These are phyloP conservation scores for Perca schrenkii DNA, from an alignment of 2,113 vertebrate species.

Conservation along the genomic window DNA sequence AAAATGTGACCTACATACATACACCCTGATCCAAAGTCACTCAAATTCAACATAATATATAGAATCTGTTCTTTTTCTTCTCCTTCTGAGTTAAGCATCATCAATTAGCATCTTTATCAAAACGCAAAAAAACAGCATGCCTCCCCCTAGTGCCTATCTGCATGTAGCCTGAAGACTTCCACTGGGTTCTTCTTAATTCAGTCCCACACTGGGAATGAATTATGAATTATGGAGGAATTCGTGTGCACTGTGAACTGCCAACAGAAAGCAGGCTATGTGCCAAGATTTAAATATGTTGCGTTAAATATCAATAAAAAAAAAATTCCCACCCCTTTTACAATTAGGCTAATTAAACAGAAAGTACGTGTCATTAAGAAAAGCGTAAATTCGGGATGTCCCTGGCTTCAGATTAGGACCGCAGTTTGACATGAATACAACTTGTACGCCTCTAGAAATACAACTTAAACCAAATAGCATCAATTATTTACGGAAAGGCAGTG, in stretches of 20 bases:
- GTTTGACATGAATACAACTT: background rate
- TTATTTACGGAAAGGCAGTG: slow-evolving; percentile 14
- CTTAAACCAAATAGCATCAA: background rate
- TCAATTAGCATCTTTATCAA: slow-evolving; percentile 58
- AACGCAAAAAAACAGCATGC: slow-evolving; percentile 58
- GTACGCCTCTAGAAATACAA: background rate
- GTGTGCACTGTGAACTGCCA: background rate
- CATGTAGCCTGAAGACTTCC: slow-evolving; percentile 20
- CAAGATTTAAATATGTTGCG: background rate
- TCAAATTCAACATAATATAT: background rate
- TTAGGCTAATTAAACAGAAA: background rate
- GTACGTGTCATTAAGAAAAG: background rate
- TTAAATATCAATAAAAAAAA: background rate
- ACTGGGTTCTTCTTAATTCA: slow-evolving; percentile 2
- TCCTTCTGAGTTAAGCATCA: slow-evolving; percentile 14
- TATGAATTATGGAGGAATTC: background rate
- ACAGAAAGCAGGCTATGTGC: too few species aligned
- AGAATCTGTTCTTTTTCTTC: background rate
- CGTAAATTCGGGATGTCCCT: background rate
- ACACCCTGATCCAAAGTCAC: background rate
- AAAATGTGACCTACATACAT: slow-evolving; percentile 39
- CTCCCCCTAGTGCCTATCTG: slow-evolving; percentile 65
- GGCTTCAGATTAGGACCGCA: background rate
- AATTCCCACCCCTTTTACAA: background rate
- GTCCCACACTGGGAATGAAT: background rate